Percentiles rank a stretch among this genome's conserved stretches.
These are phyloP conservation scores for Nycticorax nycticorax DNA, from an alignment of 2,113 vertebrate genomes.

Conservation along the genomic window DNA sequence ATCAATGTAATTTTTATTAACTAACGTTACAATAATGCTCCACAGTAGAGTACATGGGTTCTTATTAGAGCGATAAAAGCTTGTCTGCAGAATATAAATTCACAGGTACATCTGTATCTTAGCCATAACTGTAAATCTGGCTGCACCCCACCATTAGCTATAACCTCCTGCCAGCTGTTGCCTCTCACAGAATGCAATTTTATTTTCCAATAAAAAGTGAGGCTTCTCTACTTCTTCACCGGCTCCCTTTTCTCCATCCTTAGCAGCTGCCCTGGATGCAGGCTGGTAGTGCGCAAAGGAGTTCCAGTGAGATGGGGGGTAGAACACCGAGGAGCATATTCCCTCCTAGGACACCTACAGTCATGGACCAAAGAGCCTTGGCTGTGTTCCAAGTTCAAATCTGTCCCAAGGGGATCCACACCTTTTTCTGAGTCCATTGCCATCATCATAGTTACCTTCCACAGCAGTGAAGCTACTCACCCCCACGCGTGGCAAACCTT, in stretches of 20 bases:
- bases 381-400: neutral
- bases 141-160: neutral
- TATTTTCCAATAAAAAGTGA: neutral
- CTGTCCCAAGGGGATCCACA: neutral
- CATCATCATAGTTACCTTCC: neutral
- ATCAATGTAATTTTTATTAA: neutral
- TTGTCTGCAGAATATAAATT: neutral
- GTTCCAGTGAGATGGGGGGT: neutral
- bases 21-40: neutral
- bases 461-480: neutral
- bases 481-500: fast-evolving
- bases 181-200: neutral
- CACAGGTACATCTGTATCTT: neutral
- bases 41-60: neutral
- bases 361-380: neutral
- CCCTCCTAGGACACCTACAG: neutral
- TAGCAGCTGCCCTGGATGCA: neutral
- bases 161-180: neutral
- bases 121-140: neutral
- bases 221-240: neutral
- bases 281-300: neutral
- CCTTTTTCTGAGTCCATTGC: neutral
- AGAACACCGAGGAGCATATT: neutral
- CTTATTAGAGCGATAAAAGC: neutral
- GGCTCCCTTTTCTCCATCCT: neutral